A percentile compares a stretch with the other conserved stretches of the same genome.
Conservation (phyloP, 2,113 vertebrate species). For the Lonchura striata region DNA sequence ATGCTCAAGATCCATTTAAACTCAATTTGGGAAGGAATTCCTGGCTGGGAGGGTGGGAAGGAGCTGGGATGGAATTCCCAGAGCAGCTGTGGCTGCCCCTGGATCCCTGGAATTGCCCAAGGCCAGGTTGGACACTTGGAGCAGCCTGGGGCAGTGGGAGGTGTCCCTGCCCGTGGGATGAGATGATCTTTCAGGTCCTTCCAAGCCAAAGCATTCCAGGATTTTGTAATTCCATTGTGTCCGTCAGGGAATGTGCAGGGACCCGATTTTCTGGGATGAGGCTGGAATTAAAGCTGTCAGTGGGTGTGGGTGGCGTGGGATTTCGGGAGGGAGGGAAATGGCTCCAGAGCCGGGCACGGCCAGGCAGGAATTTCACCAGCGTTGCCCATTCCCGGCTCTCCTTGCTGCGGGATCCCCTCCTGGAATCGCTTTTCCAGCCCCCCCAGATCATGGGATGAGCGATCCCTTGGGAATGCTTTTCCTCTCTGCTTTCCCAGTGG, state of each 20-base stretch:
- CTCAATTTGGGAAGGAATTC: too few species aligned
- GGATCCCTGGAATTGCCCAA: neutral
- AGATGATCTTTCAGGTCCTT: neutral
- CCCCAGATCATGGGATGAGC: neutral
- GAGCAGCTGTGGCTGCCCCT: neutral
- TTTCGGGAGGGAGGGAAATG: fast-evolving
- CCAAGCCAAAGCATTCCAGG: neutral
- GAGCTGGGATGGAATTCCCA: neutral
- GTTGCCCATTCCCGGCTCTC: neutral
- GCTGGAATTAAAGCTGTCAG: neutral
- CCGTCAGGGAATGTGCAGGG: neutral
- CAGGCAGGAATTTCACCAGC: fast-evolving
- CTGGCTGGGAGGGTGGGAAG: too few species aligned
- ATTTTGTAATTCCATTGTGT: neutral
- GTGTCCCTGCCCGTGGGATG: neutral
- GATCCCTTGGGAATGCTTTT: neutral
- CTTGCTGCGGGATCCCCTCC: neutral
- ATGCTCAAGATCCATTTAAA: too few species aligned
- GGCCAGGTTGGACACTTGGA: neutral
- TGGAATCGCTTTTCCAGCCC: neutral
- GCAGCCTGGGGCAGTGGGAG: neutral
- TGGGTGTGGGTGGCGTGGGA: neutral
- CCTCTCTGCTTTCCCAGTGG: neutral
- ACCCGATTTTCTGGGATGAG: neutral
- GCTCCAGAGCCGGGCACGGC: neutral